phyloP scores from a whole-genome alignment of 2,888 invertebrate genomes.

The Philereme vetulata region DNA sequence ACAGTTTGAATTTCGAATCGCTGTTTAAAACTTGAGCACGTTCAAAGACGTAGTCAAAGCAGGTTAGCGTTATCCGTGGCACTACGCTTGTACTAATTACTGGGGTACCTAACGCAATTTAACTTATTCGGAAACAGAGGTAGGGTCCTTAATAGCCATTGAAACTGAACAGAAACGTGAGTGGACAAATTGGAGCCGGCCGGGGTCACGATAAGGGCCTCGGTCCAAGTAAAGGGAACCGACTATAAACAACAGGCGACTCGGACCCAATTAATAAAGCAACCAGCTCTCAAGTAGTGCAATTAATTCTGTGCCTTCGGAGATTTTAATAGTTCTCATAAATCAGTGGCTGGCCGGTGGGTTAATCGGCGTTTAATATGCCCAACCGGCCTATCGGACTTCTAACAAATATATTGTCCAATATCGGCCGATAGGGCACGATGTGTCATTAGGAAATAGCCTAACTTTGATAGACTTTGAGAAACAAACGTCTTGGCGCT shows the following conservation, averaged over 20 bases:
- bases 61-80: no score
- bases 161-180: conserved; percentile 78
- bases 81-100: conserved; percentile 4
- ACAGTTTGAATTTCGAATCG: conserved; percentile 27
- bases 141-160: conserved; percentile 76
- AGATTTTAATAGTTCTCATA: conserved; percentile 84
- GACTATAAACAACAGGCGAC: conserved; percentile 81
- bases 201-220: conserved; percentile 77
- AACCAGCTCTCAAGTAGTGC: conserved; percentile 79
- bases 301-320: conserved; percentile 83
- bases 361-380: conserved; percentile 83
- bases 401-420: conserved; percentile 47
- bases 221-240: conserved; percentile 68
- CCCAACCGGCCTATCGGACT: conserved; percentile 66
- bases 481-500: conserved; percentile 30
- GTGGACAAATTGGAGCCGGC: conserved; percentile 78
- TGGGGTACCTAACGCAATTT: conserved; percentile 32
- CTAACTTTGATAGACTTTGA: conserved; percentile 27
- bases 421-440: conserved; percentile 46
- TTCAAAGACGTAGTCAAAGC: background rate
- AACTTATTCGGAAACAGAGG: conserved; percentile 60
- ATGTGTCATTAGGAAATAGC: conserved; percentile 40
- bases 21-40: background rate
- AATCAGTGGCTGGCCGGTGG: conserved; percentile 79
- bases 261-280: conserved; percentile 82